Conservation (phyloP, 2,888 invertebrate genomes). For the Drosophila melanosoma region DNA sequence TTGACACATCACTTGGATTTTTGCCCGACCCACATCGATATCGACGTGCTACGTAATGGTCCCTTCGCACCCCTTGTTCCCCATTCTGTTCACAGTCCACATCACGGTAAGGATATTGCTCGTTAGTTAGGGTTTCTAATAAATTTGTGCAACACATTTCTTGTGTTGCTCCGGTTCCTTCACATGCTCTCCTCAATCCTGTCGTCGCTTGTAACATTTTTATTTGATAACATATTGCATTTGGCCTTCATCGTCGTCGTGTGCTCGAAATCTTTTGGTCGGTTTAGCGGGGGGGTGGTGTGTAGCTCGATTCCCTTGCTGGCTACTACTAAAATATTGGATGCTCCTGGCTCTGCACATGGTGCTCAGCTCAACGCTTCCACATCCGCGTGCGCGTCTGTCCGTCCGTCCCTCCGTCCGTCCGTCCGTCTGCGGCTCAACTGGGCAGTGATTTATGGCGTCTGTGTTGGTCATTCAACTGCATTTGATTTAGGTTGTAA, state of each 20-base stretch:
- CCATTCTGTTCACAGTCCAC: neutral
- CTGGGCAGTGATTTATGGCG: slow-evolving; percentile 79
- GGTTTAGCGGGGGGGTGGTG: slow-evolving; percentile 4
- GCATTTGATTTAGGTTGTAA: slow-evolving; percentile 82
- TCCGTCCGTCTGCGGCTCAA: slow-evolving; percentile 66
- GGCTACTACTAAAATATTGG: slow-evolving; percentile 70
- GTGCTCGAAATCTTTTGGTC: slow-evolving; percentile 49
- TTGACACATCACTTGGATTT: slow-evolving; percentile 83
- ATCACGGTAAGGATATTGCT: slow-evolving; percentile 73
- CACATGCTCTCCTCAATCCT: slow-evolving; percentile 36
- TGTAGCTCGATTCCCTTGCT: slow-evolving; percentile 24
- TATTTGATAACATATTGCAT: slow-evolving; percentile 81
- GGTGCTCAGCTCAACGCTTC: slow-evolving; percentile 34
- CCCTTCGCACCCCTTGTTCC: neutral
- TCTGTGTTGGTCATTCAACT: slow-evolving; percentile 82
- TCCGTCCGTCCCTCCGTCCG: slow-evolving; percentile 3
- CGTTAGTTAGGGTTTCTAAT: slow-evolving; percentile 82
- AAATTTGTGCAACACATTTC: slow-evolving; percentile 82
- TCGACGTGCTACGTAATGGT: slow-evolving; percentile 9
- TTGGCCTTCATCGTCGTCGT: slow-evolving; percentile 54
- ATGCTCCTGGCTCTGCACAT: slow-evolving; percentile 44
- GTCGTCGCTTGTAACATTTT: slow-evolving; percentile 82
- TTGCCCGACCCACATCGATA: slow-evolving; percentile 54
- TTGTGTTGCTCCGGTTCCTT: slow-evolving; percentile 26
- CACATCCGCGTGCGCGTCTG: slow-evolving; percentile 30